Conservation (phyloP, 2,888 invertebrate species). For the Campoplex nolae region DNA sequence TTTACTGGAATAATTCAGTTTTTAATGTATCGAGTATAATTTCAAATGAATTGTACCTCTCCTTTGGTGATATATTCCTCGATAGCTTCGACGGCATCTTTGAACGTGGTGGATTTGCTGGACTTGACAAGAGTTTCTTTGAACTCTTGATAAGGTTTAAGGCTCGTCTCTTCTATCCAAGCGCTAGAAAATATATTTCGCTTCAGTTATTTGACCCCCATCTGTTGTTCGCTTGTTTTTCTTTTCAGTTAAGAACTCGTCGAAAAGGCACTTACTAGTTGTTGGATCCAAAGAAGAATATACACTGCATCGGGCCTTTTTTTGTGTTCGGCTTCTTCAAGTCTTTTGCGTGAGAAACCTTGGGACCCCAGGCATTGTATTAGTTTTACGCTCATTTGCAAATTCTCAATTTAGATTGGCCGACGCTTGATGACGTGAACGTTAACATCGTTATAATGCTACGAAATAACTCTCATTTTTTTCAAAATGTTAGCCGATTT, state of each 20-base stretch:
- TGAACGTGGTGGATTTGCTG: constrained; percentile 91
- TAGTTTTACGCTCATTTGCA: constrained; percentile 32
- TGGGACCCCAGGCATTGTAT: constrained; percentile 79
- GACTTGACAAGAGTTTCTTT: constrained; percentile 92
- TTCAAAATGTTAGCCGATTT: neutral
- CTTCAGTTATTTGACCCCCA: neutral
- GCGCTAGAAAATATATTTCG: constrained; percentile 87
- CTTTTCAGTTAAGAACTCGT: neutral
- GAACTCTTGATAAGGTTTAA: constrained; percentile 92
- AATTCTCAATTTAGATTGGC: neutral
- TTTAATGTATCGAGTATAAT: constrained; percentile 21
- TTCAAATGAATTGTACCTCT: constrained; percentile 85
- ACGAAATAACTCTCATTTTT: too few relatives aligned
- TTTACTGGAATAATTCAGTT: neutral
- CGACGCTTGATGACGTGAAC: neutral
- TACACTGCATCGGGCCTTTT: constrained; percentile 91
- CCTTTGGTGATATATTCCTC: constrained; percentile 92
- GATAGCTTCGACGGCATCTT: constrained; percentile 92
- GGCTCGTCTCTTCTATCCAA: constrained; percentile 94
- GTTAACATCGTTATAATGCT: neutral
- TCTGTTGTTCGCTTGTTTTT: neutral
- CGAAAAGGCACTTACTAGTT: constrained; percentile 92
- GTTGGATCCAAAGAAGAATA: constrained; percentile 97
- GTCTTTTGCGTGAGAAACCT: constrained; percentile 93
- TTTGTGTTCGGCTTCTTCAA: constrained; percentile 90